phyloP scores from a whole-genome alignment of 2,113 vertebrate genomes.

The Phalacrocorax carbo region DNA sequence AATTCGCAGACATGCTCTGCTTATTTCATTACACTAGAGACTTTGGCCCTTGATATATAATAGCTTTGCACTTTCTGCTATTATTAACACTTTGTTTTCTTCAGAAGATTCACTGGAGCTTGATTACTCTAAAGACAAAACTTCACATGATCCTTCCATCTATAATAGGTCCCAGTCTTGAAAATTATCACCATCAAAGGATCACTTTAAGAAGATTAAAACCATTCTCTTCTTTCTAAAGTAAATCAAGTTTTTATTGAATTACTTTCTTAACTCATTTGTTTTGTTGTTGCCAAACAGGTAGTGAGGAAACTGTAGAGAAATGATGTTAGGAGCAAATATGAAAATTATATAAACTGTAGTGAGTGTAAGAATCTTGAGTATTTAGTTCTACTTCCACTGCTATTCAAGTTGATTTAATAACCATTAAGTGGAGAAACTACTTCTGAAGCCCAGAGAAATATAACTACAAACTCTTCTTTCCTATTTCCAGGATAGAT shows the following conservation, averaged over 20 bases:
- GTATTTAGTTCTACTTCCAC: background rate
- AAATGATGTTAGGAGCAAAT: background rate
- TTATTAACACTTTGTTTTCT: slow-evolving; percentile 49
- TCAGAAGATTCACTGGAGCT: slow-evolving; percentile 8
- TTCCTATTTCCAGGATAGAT: background rate
- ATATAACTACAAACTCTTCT: background rate
- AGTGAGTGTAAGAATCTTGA: background rate
- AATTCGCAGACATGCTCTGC: slow-evolving; percentile 52
- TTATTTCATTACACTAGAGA: slow-evolving; percentile 63
- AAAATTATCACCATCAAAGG: slow-evolving; percentile 35
- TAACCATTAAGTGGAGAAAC: background rate
- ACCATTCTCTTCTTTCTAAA: background rate
- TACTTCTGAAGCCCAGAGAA: background rate
- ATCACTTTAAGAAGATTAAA: slow-evolving; percentile 41
- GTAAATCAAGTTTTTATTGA: slow-evolving; percentile 34
- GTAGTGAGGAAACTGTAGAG: background rate
- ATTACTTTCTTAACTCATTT: slow-evolving; percentile 33
- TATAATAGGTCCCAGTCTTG: background rate
- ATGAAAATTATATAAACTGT: background rate
- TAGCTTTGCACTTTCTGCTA: slow-evolving; percentile 42
- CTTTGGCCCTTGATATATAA: slow-evolving; percentile 48
- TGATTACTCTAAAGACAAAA: slow-evolving; percentile 23
- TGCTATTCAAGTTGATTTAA: background rate
- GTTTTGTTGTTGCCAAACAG: background rate
- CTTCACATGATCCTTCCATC: slow-evolving; percentile 32